Base-by-base conservation (phyloP, 2,797 vertebrate species). In the Channallabes apus region DNA sequence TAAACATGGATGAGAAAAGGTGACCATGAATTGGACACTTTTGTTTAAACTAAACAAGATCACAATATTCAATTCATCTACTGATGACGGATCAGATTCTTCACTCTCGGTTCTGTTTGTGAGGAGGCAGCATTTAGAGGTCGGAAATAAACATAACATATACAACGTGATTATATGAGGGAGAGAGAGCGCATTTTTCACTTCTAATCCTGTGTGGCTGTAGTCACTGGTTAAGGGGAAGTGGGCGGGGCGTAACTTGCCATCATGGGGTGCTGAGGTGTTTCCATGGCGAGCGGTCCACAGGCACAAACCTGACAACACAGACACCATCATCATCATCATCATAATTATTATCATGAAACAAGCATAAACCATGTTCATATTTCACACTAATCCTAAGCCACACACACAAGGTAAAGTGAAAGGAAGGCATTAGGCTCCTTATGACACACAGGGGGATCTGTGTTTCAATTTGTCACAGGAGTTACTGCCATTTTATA, bases 231-330 rank as follows among this genome's bases (percentile, higher is more conserved):
- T 61, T 80, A 38, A 59, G 20, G 29, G 3, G 22, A 12, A 29
- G 29, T 11, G 32, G 9, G 72, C 12, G 6, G 82, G 59, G 35
- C 69, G 73, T 79, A 35, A 80, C 82, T 61, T 59, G 78, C 54
- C 72, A 68, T 81, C 67, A 61, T 67, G 84, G 89, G 88, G 89
- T 61, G 79, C 90, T 84, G 86, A 84, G 86, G 88, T 86, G 88
- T 92, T 90, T 93, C 92, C 92, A 90, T 90, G 90, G 91, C 88
- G 90, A 82, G 91, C 72, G 88, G 87, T 93, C 88, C 91, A 91
- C 89, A 90, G 92, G 90, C 88, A 92, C 89, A 92, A 88, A 92
- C 91, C 94, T 95, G 89, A 88, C 86, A 90, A 91, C 77, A 89
- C 46, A 86, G 24, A 85, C 69, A 69, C 54, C 51, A 77, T 0